phyloP scores from a whole-genome alignment of 2,113 vertebrate species.

The Prochilodus magdalenae region DNA sequence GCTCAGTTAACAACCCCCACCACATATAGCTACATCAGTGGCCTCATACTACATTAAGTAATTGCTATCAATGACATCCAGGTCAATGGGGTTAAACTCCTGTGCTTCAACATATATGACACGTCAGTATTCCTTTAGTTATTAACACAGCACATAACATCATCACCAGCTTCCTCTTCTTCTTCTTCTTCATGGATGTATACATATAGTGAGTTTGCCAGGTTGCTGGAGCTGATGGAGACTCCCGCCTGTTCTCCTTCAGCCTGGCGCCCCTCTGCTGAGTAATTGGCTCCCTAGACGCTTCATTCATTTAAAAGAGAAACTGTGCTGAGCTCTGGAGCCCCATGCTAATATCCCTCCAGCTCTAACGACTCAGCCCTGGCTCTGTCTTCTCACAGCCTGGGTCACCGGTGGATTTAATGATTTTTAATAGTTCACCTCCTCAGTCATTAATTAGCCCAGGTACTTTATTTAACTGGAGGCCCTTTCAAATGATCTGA shows the following conservation, averaged over 20 bases:
- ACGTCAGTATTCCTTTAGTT: no score
- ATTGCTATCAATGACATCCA: no score
- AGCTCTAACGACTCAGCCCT: background rate
- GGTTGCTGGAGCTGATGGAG: conserved; percentile 40
- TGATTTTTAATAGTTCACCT: conserved; percentile 9
- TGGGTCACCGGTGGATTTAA: background rate
- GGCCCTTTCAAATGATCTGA: background rate
- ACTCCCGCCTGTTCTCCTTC: conserved; percentile 34
- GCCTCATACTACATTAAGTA: no score
- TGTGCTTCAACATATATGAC: no score
- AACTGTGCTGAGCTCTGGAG: conserved; percentile 1
- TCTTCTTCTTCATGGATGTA: background rate
- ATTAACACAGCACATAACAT: background rate
- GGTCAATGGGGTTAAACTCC: no score
- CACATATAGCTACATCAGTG: no score
- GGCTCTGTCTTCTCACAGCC: background rate
- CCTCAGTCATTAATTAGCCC: background rate
- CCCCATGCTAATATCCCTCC: background rate
- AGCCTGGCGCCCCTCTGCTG: conserved; percentile 30
- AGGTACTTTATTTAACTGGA: background rate
- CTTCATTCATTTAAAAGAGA: conserved; percentile 37
- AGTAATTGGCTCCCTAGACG: conserved; percentile 52
- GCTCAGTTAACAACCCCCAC: no score
- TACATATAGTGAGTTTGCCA: conserved; percentile 11
- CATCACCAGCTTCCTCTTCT: background rate